These are phyloP conservation scores for Podocnemis expansa DNA, from an alignment of 2,113 vertebrate genomes.

Conservation along the genomic window DNA sequence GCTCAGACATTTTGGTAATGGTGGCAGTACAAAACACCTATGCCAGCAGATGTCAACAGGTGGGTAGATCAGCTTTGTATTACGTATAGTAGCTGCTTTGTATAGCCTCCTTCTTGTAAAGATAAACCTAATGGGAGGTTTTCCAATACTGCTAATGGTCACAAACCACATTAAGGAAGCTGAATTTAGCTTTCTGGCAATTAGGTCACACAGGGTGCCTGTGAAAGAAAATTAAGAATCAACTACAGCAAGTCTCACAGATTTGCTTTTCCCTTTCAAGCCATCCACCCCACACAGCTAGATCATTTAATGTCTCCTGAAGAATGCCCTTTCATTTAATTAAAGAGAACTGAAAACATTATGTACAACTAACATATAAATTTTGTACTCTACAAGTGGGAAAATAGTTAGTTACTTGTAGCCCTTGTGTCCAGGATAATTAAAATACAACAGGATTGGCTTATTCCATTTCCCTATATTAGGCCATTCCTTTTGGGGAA, in stretches of 20 bases:
- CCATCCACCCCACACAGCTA: neutral
- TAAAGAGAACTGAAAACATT: constrained; percentile 31
- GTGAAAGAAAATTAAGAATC: constrained; percentile 29
- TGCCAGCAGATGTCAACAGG: neutral
- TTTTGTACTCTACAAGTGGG: neutral
- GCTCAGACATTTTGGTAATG: neutral
- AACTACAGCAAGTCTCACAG: neutral
- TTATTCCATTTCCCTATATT: neutral
- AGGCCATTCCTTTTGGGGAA: neutral
- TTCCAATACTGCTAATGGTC: neutral
- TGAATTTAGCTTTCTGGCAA: neutral
- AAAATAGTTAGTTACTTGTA: neutral
- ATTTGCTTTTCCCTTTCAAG: neutral
- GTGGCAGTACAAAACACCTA: neutral
- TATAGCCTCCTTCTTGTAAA: neutral
- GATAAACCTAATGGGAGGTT: neutral
- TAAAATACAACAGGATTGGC: neutral
- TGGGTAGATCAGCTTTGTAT: neutral
- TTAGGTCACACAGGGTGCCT: neutral
- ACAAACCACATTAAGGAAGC: neutral
- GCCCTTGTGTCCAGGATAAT: neutral
- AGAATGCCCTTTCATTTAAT: constrained; percentile 35
- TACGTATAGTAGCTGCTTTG: neutral
- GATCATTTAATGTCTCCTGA: neutral
- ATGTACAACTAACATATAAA: neutral